Conservation (phyloP, 2,888 invertebrate species). For the Eugnorisma glareosa region DNA sequence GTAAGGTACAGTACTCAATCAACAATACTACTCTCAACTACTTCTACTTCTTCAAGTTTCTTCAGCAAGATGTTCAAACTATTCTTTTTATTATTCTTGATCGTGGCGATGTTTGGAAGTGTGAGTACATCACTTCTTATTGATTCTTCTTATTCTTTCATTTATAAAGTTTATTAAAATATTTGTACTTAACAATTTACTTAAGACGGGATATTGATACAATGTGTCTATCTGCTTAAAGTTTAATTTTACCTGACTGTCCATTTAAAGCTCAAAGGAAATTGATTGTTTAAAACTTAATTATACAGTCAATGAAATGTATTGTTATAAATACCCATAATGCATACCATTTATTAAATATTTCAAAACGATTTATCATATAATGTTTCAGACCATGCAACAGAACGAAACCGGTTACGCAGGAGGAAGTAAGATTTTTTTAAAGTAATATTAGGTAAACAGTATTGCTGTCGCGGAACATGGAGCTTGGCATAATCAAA, state of each 20-base stretch:
- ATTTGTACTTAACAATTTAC: not conserved
- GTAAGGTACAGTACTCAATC: not conserved
- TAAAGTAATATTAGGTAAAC: no score
- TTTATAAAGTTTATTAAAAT: not conserved
- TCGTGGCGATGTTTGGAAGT: not conserved
- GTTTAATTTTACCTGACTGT: no score
- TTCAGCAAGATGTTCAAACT: slow-evolving; percentile 12
- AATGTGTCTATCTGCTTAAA: not conserved
- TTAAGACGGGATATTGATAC: not conserved
- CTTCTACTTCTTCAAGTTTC: not conserved
- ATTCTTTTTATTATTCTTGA: not conserved
- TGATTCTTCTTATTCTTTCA: not conserved
- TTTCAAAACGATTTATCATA: no score
- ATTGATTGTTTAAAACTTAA: no score
- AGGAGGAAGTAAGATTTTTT: not conserved
- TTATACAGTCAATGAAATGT: no score
- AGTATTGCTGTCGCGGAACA: no score
- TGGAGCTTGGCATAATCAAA: no score
- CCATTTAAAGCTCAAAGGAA: no score
- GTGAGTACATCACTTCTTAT: not conserved
- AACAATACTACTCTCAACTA: not conserved
- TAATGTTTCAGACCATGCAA: slow-evolving; percentile 2
- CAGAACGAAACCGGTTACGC: not conserved
- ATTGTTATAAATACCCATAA: no score
- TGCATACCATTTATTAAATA: no score